These are phyloP conservation scores for Eulithis testata DNA, from an alignment of 2,888 invertebrate species.

Conservation along the genomic window DNA sequence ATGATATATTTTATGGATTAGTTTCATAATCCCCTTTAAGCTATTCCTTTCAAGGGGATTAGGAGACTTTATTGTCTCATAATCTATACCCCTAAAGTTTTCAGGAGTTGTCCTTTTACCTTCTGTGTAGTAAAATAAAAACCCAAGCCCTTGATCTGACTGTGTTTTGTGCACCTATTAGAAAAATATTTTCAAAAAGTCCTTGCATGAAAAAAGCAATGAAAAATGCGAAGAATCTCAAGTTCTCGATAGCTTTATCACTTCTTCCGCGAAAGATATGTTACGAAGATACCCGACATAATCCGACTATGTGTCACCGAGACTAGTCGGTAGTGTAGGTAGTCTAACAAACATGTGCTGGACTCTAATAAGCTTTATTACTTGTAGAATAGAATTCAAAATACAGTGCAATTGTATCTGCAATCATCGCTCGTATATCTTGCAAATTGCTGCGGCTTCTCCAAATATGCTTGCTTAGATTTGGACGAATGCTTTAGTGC, in stretches of 20 bases:
- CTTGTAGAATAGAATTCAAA: conserved; percentile 22
- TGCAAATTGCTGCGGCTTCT: conserved; percentile 26
- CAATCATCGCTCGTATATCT: conserved; percentile 26
- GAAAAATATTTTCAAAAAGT: conserved; percentile 1
- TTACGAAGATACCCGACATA: conserved; percentile 28
- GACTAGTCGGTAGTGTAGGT: conserved; percentile 30
- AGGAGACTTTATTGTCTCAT: no score
- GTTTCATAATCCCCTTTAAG: no score
- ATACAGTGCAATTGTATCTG: conserved; percentile 26
- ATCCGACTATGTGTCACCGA: conserved; percentile 31
- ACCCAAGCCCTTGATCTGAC: no score
- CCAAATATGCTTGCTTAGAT: conserved; percentile 36
- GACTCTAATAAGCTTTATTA: conserved; percentile 12
- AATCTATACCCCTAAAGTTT: no score
- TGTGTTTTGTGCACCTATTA: no score
- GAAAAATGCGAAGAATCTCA: conserved; percentile 27
- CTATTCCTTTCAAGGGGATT: no score
- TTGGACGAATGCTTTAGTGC: conserved; percentile 29
- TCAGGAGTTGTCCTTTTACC: no score
- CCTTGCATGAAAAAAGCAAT: conserved; percentile 15
- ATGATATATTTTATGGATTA: no score
- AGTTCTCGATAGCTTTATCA: conserved; percentile 34
- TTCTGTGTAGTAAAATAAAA: no score
- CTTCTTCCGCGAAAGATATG: conserved; percentile 32
- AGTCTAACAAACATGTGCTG: conserved; percentile 21